A percentile compares a stretch with the other conserved stretches of the same genome.
phyloP scores from a whole-genome alignment of 2,113 vertebrate species.

The Ornithorhynchus anatinus region DNA sequence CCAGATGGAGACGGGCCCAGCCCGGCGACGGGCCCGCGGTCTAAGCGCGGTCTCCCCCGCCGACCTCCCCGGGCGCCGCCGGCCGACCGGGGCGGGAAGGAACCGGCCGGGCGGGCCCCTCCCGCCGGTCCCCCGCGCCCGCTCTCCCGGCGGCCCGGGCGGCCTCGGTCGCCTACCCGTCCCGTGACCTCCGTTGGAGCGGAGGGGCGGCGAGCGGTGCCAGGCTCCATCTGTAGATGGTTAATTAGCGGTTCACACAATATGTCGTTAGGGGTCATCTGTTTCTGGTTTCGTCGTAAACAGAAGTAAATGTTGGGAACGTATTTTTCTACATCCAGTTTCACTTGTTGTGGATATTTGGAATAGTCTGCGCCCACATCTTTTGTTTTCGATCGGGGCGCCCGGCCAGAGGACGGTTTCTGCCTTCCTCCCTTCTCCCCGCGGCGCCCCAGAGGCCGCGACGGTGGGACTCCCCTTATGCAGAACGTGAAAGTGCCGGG shows the following conservation, averaged over 20 bases:
- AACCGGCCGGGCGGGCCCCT: background rate
- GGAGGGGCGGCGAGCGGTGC: conserved; percentile 11
- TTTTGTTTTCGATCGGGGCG: conserved; percentile 60
- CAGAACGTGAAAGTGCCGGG: conserved; percentile 69
- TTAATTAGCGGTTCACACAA: conserved; percentile 57
- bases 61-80: no score
- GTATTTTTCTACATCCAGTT: conserved; percentile 68
- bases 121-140: background rate
- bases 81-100: no score
- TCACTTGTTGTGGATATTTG: conserved; percentile 73
- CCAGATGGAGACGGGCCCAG: no score
- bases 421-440: conserved; percentile 26
- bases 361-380: conserved; percentile 70
- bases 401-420: conserved; percentile 37
- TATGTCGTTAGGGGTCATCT: conserved; percentile 51
- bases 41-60: no score
- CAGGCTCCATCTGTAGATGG: conserved; percentile 47
- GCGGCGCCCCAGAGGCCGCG: conserved; percentile 58
- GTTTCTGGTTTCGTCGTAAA: conserved; percentile 70
- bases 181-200: conserved; percentile 35
- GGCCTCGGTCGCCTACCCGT: conserved; percentile 19
- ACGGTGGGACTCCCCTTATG: conserved; percentile 64
- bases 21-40: no score
- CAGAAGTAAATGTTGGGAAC: conserved; percentile 69
- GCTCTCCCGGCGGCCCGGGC: background rate